Conservation (phyloP, 2,888 invertebrate species). For the Hyalella azteca region DNA sequence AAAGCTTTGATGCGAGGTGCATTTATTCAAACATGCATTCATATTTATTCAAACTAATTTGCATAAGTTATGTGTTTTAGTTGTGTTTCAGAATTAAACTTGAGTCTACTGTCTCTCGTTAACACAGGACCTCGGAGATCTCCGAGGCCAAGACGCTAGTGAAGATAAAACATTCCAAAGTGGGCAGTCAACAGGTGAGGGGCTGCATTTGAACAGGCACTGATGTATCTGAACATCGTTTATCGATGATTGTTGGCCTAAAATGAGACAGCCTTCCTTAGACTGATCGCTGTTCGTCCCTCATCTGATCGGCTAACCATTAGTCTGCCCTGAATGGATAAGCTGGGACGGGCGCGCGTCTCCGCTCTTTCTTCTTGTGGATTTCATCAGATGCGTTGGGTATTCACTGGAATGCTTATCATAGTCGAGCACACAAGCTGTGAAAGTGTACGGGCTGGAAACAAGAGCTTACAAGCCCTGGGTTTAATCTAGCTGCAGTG, state of each 20-base stretch:
- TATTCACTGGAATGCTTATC: constrained; percentile 16
- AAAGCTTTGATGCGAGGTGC: too few species aligned
- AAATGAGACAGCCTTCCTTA: constrained; percentile 1
- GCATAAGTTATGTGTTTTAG: too few species aligned
- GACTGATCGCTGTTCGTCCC: not conserved
- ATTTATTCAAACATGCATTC: too few species aligned
- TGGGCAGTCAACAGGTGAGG: not conserved
- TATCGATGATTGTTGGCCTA: not conserved
- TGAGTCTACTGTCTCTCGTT: too few species aligned
- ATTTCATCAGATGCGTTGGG: not conserved
- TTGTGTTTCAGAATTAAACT: too few species aligned
- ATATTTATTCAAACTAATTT: too few species aligned
- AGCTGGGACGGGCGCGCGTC: not conserved
- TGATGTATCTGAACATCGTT: constrained; percentile 22
- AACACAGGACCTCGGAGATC: too few species aligned
- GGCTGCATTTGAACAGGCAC: not conserved
- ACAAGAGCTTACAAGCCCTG: not conserved
- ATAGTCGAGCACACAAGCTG: not conserved
- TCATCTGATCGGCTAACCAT: constrained; percentile 11
- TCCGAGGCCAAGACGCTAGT: too few species aligned
- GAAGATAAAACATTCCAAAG: not conserved
- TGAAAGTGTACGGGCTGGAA: not conserved
- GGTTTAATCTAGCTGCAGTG: not conserved
- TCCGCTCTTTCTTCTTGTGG: not conserved
- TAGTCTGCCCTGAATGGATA: not conserved